These are phyloP conservation scores for Cosmopolites sordidus DNA, from an alignment of 2,888 invertebrate genomes.

Conservation along the genomic window DNA sequence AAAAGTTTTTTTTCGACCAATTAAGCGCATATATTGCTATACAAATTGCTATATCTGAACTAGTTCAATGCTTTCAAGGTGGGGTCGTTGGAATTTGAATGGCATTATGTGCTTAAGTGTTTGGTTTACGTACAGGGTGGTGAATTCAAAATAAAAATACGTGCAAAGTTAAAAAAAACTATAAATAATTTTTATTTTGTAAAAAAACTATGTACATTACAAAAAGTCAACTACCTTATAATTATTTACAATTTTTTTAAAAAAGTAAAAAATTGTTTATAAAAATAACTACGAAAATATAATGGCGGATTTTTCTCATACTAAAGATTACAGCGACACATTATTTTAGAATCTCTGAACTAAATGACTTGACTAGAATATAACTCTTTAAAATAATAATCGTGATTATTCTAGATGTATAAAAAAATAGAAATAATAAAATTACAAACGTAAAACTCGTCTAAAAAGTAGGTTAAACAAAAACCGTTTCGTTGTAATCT, in stretches of 20 bases:
- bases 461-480: neutral
- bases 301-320: neutral
- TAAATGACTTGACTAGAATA: slow-evolving; percentile 20
- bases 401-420: neutral
- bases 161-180: neutral
- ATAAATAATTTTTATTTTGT: slow-evolving; percentile 22
- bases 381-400: slow-evolving; percentile 10
- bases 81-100: neutral
- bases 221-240: slow-evolving; percentile 2
- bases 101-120: neutral
- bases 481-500: slow-evolving; percentile 17
- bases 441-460: neutral
- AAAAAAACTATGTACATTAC: slow-evolving; percentile 23
- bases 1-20: neutral
- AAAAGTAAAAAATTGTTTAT: too few species aligned
- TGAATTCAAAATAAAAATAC: too few species aligned
- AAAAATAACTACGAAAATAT: neutral
- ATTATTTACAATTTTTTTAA: slow-evolving; percentile 10
- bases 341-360: neutral
- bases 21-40: neutral
- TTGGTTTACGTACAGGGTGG: too few species aligned
- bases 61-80: neutral
- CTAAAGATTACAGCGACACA: slow-evolving; percentile 22
- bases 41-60: neutral
- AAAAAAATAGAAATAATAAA: neutral